Percentiles rank a stretch among this genome's conserved stretches.
These are phyloP conservation scores for Synanthedon tipuliformis DNA, from an alignment of 2,888 invertebrate genomes.

Conservation along the genomic window DNA sequence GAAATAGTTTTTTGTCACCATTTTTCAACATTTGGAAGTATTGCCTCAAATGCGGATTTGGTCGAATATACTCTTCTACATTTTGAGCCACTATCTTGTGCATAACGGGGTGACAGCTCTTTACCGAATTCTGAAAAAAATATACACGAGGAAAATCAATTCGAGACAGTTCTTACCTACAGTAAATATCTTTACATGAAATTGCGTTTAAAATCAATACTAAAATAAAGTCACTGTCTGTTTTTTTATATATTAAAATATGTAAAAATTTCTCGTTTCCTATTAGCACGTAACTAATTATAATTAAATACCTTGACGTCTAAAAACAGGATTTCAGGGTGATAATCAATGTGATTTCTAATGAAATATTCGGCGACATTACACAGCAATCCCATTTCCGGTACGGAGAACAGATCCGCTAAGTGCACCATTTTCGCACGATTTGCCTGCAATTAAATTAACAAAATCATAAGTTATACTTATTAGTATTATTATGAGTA, in stretches of 20 bases:
- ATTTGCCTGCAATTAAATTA: constrained; percentile 55
- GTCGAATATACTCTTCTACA: constrained; percentile 82
- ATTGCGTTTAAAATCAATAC: neutral
- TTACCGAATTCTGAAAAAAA: constrained; percentile 82
- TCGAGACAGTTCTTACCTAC: neutral
- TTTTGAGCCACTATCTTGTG: constrained; percentile 88
- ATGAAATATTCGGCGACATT: constrained; percentile 95
- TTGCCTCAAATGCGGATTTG: constrained; percentile 76
- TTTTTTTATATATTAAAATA: neutral
- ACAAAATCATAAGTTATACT: constrained; percentile 4
- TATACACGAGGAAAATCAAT: constrained; percentile 2
- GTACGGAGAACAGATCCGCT: constrained; percentile 96
- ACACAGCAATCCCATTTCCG: constrained; percentile 93
- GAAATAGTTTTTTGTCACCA: constrained; percentile 87
- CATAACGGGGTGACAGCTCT: constrained; percentile 89
- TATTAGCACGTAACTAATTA: too few species aligned
- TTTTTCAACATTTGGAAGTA: constrained; percentile 82
- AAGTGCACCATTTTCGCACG: constrained; percentile 90
- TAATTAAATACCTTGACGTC: constrained; percentile 82
- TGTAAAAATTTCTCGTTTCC: too few species aligned
- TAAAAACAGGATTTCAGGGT: constrained; percentile 94
- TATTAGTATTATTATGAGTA: too few species aligned
- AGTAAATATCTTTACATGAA: neutral
- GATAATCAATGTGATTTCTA: constrained; percentile 89
- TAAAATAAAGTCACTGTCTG: neutral